Evolutionary conservation across 1,140 invertebrate species (phyloP), one percentile per base, ranked within the genome.

Genomic region (Scaptomyza graminum): DNA sequence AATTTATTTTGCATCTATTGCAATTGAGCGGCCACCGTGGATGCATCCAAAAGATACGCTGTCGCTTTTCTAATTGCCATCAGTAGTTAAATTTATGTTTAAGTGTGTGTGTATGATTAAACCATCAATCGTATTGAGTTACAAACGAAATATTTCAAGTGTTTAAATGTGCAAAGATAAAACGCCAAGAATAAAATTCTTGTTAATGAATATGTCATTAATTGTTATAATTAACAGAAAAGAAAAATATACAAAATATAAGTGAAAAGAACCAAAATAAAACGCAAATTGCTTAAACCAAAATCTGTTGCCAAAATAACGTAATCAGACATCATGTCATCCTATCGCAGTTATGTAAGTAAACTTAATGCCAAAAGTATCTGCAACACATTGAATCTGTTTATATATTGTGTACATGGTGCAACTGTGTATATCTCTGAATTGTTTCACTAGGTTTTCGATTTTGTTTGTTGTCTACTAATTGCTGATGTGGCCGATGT

Each of bases 291-390:
- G 61, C 8, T 52, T 8, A 34, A 34, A 37, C n/a, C 44, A 56
- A 50, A 39, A 66, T 16, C 60, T 44, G 46, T 51, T 69, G 76
- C 65, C 72, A 80, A 84, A 60, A 78, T 56, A 85, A 87, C 78
- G 71, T 68, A 83, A 90, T 71, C 65, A 61, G 31, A 34, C 31
- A 34, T 9, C 64, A 73, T 91, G 90, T 91, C 90, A 69, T 90
- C 89, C 68, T 91, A 91, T 74, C 89, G 89, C 73, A 91, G 85
- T 91, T 91, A 91, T 90, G 90, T 91, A 91, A 91, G 90, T 91
- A 76, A 75, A 74, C 61, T 54, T 72, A 63, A 52, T 51, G 61
- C 77, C 67, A 76, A 76, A 76, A 76, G 57, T 81, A 72, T 75
- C 47, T 37, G 34, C 65, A 56, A 57, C 59, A 79, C 61, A 64